phyloP scores from a whole-genome alignment of 1,140 invertebrate genomes.

The Phymastichus coffea region DNA sequence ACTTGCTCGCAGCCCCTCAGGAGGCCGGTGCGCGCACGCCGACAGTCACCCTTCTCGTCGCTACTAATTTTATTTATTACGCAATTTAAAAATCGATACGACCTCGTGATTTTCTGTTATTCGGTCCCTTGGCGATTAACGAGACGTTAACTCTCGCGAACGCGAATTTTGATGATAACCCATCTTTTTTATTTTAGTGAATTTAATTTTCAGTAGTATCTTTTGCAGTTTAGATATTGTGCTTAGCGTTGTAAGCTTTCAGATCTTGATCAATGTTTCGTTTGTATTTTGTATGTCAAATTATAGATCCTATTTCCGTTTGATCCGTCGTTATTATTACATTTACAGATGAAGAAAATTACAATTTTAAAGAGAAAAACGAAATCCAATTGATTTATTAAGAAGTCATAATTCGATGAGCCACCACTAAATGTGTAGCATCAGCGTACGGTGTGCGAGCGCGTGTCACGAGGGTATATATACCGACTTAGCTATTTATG shows the following conservation, averaged over 20 bases:
- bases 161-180: neutral
- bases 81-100: slow-evolving; percentile 54
- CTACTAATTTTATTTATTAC: slow-evolving; percentile 55
- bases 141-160: slow-evolving; percentile 12
- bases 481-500: neutral
- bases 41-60: slow-evolving; percentile 38
- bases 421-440: neutral
- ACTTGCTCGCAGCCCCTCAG: no score
- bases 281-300: no score
- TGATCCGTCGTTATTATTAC: neutral
- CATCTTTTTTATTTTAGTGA: neutral
- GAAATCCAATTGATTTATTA: no score
- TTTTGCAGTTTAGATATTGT: no score
- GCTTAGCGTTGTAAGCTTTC: no score
- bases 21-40: neutral
- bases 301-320: neutral
- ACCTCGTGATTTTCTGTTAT: slow-evolving; percentile 29
- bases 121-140: slow-evolving; percentile 28
- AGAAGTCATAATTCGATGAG: neutral
- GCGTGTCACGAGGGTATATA: neutral
- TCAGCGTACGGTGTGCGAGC: neutral
- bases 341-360: no score
- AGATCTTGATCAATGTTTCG: neutral
- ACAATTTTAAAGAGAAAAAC: no score
- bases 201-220: no score